Percentiles rank a stretch among this genome's conserved stretches.
Conservation (phyloP, 2,797 vertebrate genomes). For the Gymnopithys bicolor region DNA sequence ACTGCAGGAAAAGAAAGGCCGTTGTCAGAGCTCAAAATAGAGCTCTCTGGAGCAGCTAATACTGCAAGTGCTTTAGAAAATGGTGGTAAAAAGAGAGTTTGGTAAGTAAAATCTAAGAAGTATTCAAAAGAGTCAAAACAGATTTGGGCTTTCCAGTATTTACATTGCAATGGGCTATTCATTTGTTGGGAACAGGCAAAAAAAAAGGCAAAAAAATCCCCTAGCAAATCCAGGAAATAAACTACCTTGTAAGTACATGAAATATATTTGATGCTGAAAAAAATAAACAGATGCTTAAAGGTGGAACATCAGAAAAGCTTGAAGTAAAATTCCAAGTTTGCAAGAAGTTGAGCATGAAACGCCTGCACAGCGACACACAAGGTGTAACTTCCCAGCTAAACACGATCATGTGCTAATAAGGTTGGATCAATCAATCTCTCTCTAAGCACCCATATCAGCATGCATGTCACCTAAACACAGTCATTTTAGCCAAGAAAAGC, state of each 20-base stretch:
- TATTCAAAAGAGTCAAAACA: neutral
- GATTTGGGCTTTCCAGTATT: neutral
- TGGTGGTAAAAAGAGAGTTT: neutral
- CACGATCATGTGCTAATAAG: neutral
- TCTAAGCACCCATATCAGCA: neutral
- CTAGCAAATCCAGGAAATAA: neutral
- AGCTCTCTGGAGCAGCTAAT: neutral
- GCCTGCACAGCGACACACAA: accelerated
- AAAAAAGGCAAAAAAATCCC: neutral
- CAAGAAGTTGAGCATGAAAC: neutral
- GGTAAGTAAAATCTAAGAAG: neutral
- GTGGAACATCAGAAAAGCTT: neutral
- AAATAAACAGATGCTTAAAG: neutral
- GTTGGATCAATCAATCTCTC: neutral
- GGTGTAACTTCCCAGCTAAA: neutral
- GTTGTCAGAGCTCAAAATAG: neutral
- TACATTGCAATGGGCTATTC: neutral
- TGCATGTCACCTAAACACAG: accelerated
- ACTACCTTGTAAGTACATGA: neutral
- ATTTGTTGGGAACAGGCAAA: neutral
- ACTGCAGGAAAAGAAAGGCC: neutral
- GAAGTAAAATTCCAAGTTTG: neutral
- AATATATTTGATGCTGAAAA: neutral
- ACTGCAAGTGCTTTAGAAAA: neutral
- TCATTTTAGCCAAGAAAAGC: neutral